Conservation (phyloP, 2,797 vertebrate genomes). For the Tokudaia muenninki region DNA sequence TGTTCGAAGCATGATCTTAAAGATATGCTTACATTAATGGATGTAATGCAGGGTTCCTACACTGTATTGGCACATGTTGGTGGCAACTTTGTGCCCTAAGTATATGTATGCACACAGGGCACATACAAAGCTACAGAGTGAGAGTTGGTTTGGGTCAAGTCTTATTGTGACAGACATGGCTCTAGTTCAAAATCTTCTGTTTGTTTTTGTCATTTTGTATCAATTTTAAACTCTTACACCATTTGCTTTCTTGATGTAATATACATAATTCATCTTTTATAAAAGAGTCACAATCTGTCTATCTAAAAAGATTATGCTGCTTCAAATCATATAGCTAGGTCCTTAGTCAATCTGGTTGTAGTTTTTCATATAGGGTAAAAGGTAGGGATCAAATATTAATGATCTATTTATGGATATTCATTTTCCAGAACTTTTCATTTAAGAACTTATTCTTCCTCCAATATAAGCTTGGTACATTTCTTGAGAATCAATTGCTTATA, state of each 20-base stretch:
- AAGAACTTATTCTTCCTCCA: neutral
- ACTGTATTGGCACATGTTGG: conserved; percentile 97
- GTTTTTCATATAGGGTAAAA: neutral
- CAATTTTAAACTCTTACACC: neutral
- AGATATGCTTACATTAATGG: conserved; percentile 92
- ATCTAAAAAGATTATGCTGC: neutral
- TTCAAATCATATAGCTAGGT: neutral
- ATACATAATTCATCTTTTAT: neutral
- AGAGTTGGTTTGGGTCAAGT: conserved; percentile 90
- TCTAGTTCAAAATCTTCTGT: neutral
- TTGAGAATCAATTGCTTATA: neutral
- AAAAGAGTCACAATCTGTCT: neutral
- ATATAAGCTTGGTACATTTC: neutral
- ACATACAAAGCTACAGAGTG: conserved; percentile 90
- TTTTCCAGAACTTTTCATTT: neutral
- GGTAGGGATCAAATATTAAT: neutral
- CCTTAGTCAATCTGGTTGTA: neutral
- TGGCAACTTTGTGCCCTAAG: conserved; percentile 95
- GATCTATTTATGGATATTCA: neutral
- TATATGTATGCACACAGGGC: conserved; percentile 88
- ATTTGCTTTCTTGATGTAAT: neutral
- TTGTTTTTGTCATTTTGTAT: neutral
- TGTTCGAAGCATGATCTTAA: conserved; percentile 96
- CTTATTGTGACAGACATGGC: neutral
- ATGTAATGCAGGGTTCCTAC: conserved; percentile 95